Evolutionary conservation across 92 coral and sea anemone species (phyloP), one percentile per base, ranked within the genome.

Genomic region (Micromussa lordhowensis): DNA sequence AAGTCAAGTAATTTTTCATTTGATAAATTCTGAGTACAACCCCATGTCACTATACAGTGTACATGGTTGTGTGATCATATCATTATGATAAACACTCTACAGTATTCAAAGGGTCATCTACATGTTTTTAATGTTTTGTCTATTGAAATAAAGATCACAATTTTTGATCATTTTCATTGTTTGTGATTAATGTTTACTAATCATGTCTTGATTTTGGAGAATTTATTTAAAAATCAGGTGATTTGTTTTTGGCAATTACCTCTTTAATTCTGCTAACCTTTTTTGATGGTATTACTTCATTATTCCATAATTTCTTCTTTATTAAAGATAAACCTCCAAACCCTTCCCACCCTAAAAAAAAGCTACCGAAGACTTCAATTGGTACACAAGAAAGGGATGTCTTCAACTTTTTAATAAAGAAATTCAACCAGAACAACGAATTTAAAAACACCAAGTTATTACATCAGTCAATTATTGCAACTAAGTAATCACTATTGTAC

Each of bases 381-480:
- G 24, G 79, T 75, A 75, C 79, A 35, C 79, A 75, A 75, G 79
- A 7, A 17, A 75, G 79, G 55, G 57, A 75, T 75, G 28, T 75
- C 79, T 75, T 1, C 49, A 40, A 75, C 79, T 38, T n/a, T n/a
- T n/a, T n/a, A n/a, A n/a, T n/a, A n/a, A n/a, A n/a, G n/a, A n/a
- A n/a, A n/a, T n/a, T n/a, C n/a, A n/a, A n/a, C n/a, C n/a, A 22
- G 28, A 75, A 44, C 79, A 75, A 75, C n/a, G 28, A 36, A 49
- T 49, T 49, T 49, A 4, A 49, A 49, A 49, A 49, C 54, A 11
- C 11, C 54, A 49, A 49, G 54, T n/a, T n/a, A n/a, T 49, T 4
- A 49, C 54, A 75, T 75, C 79, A 75, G 79, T 75, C 79, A 75
- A 75, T 75, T 75, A 75, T 75, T 44, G 79, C 34, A 75, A 75